Conservation (phyloP, 1,140 invertebrate species). For the Lepidurus couesii region DNA sequence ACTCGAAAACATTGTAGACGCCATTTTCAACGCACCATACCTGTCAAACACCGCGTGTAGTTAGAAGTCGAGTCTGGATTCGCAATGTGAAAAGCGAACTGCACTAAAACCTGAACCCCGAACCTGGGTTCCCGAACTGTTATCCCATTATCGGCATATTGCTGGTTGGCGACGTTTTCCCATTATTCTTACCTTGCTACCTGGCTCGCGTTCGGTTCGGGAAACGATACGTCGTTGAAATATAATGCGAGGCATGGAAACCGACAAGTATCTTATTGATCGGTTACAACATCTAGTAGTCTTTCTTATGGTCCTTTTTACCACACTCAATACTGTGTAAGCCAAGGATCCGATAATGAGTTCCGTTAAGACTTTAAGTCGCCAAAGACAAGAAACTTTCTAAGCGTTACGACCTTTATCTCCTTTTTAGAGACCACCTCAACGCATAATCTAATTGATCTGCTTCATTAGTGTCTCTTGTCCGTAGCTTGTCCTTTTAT, state of each 20-base stretch:
- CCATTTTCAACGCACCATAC: conserved; percentile 33
- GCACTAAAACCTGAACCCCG: not conserved
- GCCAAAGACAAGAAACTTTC: not conserved
- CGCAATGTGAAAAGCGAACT: not conserved
- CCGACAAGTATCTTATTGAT: not conserved
- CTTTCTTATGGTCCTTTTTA: not conserved
- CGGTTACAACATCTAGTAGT: not conserved
- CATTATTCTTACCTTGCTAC: too few relatives aligned
- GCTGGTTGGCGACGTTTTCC: too few relatives aligned
- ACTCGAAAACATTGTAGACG: conserved; percentile 36
- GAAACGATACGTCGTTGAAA: too few relatives aligned
- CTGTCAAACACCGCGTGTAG: not conserved
- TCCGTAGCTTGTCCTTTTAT: not conserved
- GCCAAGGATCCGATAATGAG: not conserved
- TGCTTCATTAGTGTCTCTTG: not conserved
- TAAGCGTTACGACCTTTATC: not conserved
- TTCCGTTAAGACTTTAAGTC: not conserved
- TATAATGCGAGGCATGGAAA: too few relatives aligned
- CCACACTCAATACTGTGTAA: not conserved
- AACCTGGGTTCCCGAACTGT: not conserved
- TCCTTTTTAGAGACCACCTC: not conserved
- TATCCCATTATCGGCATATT: too few relatives aligned
- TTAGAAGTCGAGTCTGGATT: not conserved
- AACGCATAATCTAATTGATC: not conserved
- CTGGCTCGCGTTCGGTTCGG: too few relatives aligned